phyloP scores from a whole-genome alignment of 2,797 vertebrate genomes.

The Graptemys geographica region DNA sequence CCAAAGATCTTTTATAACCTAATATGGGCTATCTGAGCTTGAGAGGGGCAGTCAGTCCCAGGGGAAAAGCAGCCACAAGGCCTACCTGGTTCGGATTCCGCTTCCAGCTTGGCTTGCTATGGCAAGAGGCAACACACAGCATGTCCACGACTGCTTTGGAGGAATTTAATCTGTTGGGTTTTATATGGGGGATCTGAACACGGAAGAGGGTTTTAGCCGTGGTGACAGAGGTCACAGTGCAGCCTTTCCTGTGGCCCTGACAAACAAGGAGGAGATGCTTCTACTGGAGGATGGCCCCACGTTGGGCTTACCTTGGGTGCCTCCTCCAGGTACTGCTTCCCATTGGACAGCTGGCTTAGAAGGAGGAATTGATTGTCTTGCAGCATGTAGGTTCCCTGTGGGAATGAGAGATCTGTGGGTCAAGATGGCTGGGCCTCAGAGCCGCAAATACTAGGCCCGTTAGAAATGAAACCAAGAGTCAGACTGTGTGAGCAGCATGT shows the following conservation, averaged over 20 bases:
- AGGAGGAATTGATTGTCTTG: constrained; percentile 90
- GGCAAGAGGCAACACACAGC: not conserved
- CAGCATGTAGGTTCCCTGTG: constrained; percentile 89
- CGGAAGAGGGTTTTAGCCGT: not conserved
- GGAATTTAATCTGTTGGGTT: not conserved
- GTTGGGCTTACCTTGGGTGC: constrained; percentile 85
- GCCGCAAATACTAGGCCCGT: not conserved
- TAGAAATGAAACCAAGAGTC: not conserved
- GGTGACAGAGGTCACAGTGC: not conserved
- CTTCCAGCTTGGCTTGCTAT: not conserved
- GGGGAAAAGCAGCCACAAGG: not conserved
- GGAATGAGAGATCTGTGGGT: not conserved
- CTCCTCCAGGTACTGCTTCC: constrained; percentile 89
- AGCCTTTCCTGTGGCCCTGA: not conserved
- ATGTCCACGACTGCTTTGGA: not conserved
- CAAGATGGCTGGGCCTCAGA: not conserved
- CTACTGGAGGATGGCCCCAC: not conserved
- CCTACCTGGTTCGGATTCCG: not conserved
- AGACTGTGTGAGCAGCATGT: not conserved
- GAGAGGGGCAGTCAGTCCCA: no score
- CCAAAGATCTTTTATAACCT: not conserved
- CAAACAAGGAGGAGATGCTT: not conserved
- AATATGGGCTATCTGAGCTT: not conserved
- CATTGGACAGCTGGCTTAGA: constrained; percentile 85
- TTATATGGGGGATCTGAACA: not conserved